Base-by-base conservation (phyloP, 2,113 vertebrate species). In the Perca flavescens region DNA sequence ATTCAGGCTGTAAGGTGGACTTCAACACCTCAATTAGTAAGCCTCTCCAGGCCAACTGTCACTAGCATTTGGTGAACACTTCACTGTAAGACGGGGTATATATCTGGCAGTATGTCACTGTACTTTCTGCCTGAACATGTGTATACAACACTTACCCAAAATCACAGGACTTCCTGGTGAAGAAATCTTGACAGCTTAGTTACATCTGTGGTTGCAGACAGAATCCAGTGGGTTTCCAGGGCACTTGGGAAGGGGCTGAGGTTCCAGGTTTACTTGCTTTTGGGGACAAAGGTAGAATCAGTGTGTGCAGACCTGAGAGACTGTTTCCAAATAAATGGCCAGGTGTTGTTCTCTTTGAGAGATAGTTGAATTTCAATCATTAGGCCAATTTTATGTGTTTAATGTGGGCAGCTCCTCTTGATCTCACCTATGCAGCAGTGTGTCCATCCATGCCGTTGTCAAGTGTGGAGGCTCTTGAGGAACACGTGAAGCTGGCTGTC, bases 261-360 rank as follows among this genome's bases (percentile, higher is more conserved):
- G 82, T 88, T 89, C 87, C 86, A 72, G 74, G 69, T 78, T 61
- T 79, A 56, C 61, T 83, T 85, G 43, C 76, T 83, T 81, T 72
- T 74, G 54, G 80, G 80, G 77, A 60, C 81, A 66, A 89, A 85
- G 89, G 85, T 79, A 88, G 84, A 88, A 73, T 87, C 89, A 91
- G 91, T 87, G 89, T 85, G 83, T 87, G 86, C 81, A 83, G 71
- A 92, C 91, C 90, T 94, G 89, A 94, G 89, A 91, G 70, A 71
- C 10, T 60, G 61, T 73, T 79, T 89, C 84, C 86, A 83, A 60
- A 70, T 61, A 36, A 79, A 86, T 81, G 79, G 80, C 84, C 63
- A 50, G 83, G 83, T 25, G 72, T 54, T 65, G 80, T 85, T 72
- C 65, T 86, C 85, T 86, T 15, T 71, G 53, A 79, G 16, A 82